Evolutionary conservation across 2,797 vertebrate genomes (phyloP).

Genomic region (Alectoris magna): DNA sequence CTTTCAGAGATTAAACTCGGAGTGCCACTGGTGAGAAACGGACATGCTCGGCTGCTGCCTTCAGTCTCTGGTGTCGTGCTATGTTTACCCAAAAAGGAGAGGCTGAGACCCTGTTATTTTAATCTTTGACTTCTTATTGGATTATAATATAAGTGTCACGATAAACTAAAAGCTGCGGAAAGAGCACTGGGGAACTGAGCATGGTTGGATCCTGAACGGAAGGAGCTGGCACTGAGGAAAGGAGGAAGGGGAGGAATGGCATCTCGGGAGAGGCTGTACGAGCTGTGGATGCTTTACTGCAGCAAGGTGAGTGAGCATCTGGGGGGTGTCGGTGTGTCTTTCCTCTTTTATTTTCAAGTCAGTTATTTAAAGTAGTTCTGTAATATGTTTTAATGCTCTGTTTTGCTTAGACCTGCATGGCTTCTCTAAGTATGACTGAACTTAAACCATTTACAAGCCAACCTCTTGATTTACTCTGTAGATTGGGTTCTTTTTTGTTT

Average conservation of each 20-base stretch:
- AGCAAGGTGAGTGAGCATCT: constrained; percentile 87
- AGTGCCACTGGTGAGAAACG: not conserved
- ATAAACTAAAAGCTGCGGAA: not conserved
- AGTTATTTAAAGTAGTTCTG: not conserved
- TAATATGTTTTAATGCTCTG: not conserved
- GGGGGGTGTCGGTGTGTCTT: not conserved
- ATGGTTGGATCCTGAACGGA: constrained; percentile 57
- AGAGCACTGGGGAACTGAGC: not conserved
- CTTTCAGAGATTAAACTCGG: constrained; percentile 15
- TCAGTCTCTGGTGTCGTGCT: not conserved
- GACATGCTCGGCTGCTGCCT: constrained; percentile 15
- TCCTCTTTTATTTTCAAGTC: not conserved
- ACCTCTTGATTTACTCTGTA: not conserved
- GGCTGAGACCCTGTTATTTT: not conserved
- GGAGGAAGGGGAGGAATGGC: constrained; percentile 85
- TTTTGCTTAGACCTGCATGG: not conserved
- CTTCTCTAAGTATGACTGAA: not conserved
- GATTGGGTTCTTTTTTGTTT: not conserved
- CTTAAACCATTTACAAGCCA: not conserved
- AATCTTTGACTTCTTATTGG: not conserved
- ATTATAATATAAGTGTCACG: not conserved
- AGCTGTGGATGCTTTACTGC: constrained; percentile 99
- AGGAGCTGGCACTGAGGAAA: not conserved
- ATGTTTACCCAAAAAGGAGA: constrained; percentile 14
- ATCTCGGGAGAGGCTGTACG: constrained; percentile 95